Evolutionary conservation across 2,888 invertebrate genomes (phyloP), one percentile per base, ranked within the genome.

Genomic region (Congeria kusceri): DNA sequence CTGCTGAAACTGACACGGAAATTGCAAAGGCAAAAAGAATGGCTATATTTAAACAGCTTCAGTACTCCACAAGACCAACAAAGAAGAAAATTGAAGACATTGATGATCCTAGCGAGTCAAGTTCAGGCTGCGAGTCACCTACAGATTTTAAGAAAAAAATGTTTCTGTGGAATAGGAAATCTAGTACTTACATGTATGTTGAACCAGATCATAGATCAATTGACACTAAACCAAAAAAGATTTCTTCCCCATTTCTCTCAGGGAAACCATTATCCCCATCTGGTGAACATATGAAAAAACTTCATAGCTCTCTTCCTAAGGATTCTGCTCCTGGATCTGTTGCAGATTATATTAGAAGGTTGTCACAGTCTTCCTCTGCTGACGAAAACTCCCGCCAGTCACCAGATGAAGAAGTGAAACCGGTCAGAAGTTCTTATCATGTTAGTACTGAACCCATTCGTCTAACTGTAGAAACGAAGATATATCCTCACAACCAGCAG

Each of bases 61-160:
- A 80, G 39, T 72, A 57, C 63, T 80, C 75, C 13, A 83, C 80
- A 28, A 77, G 83, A 75, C 83, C 83, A 20, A 66, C 69, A 27
- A 80, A 73, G 53, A 78, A 78, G 46, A 69, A 66, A 11, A 59
- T 76, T 47, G 68, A 71, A 13, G 77, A 56, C 4, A 63, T 59
- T 23, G 20, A 32, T 53, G 72, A 69, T 11, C 5, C 47, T 11
- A 65, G 62, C 11, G 46, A 20, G 28, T 44, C 46, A 44, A 67
- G 57, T 58, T 53, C 58, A 20, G 49, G 32, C 13, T 29, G 46
- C 28, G 74, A 66, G 18, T 39, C 53, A 15, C 39, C 74, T 5
- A 15, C 63, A 44, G 39, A 23, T 39, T 80, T 80, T 57, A 75
- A 62, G 56, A 77, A 47, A 25, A 83, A 75, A 67, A 80, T 80